Evolutionary conservation across 2,113 vertebrate genomes (phyloP).

Genomic region (Semnornis frantzii): DNA sequence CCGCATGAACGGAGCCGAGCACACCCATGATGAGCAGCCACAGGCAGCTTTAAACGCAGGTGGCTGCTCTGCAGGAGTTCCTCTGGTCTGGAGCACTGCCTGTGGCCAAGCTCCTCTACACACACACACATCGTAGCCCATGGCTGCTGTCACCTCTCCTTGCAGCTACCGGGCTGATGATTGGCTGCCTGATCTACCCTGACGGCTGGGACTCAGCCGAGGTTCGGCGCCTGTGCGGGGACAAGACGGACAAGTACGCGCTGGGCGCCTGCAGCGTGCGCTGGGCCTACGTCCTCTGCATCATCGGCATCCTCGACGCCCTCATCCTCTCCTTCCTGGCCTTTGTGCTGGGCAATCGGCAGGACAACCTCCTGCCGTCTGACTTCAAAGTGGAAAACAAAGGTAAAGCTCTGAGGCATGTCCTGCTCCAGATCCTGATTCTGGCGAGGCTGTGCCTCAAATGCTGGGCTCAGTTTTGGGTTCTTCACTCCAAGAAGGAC

Average conservation of each 20-base stretch:
- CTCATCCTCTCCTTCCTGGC: slow-evolving; percentile 93
- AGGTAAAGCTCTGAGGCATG: slow-evolving; percentile 68
- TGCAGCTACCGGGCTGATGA: slow-evolving; percentile 91
- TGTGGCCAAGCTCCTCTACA: background rate
- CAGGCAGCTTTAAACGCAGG: background rate
- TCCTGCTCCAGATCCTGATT: background rate
- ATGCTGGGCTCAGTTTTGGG: background rate
- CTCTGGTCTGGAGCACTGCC: rapidly evolving
- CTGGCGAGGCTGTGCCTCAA: background rate
- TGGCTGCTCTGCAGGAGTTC: rapidly evolving
- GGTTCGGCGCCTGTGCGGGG: slow-evolving; percentile 92
- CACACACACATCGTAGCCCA: rapidly evolving
- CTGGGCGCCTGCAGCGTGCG: slow-evolving; percentile 96
- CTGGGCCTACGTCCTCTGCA: slow-evolving; percentile 98
- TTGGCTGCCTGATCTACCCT: slow-evolving; percentile 96
- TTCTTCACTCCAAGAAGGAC: background rate
- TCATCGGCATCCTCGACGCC: slow-evolving; percentile 95
- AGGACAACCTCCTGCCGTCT: slow-evolving; percentile 92
- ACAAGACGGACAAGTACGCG: slow-evolving; percentile 94
- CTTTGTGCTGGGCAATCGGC: slow-evolving; percentile 92
- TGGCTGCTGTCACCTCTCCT: background rate
- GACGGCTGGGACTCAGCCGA: slow-evolving; percentile 95
- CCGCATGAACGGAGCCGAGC: background rate
- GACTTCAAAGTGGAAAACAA: slow-evolving; percentile 91
- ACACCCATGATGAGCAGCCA: rapidly evolving